A percentile compares a stretch with the other conserved stretches of the same genome.
Conservation (phyloP, 1,140 invertebrate genomes). For the Bombus turneri region DNA sequence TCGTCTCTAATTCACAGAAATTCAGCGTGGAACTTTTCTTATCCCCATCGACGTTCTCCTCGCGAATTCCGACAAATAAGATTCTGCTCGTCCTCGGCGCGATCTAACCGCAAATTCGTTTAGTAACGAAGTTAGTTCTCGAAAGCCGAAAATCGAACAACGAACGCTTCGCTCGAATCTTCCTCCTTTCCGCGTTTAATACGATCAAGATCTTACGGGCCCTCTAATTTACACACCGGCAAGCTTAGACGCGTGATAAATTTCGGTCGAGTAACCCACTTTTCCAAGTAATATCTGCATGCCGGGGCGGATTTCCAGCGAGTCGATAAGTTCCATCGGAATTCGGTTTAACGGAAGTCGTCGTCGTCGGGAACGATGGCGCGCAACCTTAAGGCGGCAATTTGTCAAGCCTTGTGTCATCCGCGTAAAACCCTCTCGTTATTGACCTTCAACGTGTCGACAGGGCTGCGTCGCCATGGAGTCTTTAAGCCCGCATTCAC, state of each 20-base stretch:
- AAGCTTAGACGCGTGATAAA: slow-evolving; percentile 26
- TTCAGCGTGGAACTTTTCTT: background rate
- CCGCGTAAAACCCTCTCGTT: slow-evolving; percentile 53
- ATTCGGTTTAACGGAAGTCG: slow-evolving; percentile 20
- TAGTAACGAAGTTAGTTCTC: background rate
- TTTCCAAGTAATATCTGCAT: slow-evolving; percentile 30
- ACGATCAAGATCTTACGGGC: slow-evolving; percentile 1
- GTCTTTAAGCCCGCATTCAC: slow-evolving; percentile 57
- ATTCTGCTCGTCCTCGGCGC: background rate
- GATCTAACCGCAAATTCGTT: slow-evolving; percentile 4
- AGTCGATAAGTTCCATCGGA: slow-evolving; percentile 38
- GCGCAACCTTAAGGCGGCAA: slow-evolving; percentile 38
- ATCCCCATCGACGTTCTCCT: no score
- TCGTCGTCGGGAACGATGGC: background rate
- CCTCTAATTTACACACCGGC: background rate
- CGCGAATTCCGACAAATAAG: background rate
- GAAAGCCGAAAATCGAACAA: background rate
- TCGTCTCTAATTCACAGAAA: no score
- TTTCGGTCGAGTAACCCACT: slow-evolving; percentile 33
- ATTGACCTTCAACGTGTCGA: slow-evolving; percentile 56
- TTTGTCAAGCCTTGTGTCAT: slow-evolving; percentile 58
- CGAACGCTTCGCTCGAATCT: background rate
- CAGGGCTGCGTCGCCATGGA: background rate
- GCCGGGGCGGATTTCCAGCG: slow-evolving; percentile 22
- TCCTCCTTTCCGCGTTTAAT: slow-evolving; percentile 1